Conservation (phyloP, 2,888 invertebrate species). For the Ornithoptera priamus region DNA sequence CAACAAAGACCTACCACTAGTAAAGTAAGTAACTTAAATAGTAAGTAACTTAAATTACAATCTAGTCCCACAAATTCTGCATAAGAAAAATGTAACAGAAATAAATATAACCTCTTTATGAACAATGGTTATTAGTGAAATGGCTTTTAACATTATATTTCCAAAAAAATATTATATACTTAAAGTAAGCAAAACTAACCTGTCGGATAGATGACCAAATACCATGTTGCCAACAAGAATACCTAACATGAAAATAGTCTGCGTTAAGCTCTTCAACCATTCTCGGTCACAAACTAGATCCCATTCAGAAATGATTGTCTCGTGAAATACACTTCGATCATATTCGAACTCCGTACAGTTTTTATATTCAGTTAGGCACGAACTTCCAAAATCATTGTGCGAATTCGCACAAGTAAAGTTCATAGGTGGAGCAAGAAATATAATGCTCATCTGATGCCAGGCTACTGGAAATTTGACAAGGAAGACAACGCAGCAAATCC, state of each 20-base stretch:
- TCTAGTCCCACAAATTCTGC: no score
- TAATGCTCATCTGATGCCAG: conserved; percentile 89
- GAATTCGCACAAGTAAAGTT: conserved; percentile 73
- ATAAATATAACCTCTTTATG: background rate
- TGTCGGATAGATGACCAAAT: conserved; percentile 88
- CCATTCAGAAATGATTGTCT: conserved; percentile 88
- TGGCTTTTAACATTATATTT: no score
- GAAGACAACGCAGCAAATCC: conserved; percentile 84
- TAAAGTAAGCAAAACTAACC: conserved; percentile 67
- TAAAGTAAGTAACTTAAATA: no score
- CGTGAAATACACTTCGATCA: conserved; percentile 83
- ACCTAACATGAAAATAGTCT: conserved; percentile 88
- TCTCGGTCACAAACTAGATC: conserved; percentile 84
- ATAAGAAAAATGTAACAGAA: background rate
- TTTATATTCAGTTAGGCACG: conserved; percentile 59
- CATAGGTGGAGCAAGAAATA: conserved; percentile 86
- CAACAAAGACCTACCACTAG: no score
- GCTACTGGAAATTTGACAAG: conserved; percentile 88
- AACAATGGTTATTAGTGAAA: no score
- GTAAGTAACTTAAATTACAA: no score
- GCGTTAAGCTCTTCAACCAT: conserved; percentile 86
- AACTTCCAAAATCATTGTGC: conserved; percentile 60
- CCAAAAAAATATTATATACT: no score
- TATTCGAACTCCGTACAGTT: conserved; percentile 81
- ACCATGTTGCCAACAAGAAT: conserved; percentile 87